Evolutionary conservation across 1,140 invertebrate genomes (phyloP).

Genomic region (Aphaenogaster rudis): DNA sequence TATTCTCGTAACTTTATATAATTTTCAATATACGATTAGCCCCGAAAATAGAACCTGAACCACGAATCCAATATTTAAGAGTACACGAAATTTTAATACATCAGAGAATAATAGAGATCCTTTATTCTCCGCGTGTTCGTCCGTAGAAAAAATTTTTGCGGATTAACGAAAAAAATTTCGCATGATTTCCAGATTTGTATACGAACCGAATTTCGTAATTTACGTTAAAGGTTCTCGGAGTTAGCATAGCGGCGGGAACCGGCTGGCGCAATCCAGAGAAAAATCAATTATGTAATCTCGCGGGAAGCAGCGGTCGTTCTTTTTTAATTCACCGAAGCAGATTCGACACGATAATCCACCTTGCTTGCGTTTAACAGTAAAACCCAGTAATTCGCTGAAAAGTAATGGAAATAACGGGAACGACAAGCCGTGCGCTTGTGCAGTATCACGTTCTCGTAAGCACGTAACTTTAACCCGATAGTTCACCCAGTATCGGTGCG

Average conservation of each 20-base stretch:
- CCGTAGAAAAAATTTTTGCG: background rate
- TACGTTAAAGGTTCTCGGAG: slow-evolving; percentile 38
- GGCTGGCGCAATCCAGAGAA: slow-evolving; percentile 40
- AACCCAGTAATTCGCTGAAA: slow-evolving; percentile 43
- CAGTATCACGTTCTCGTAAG: slow-evolving; percentile 29
- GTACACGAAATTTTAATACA: background rate
- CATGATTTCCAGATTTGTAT: background rate
- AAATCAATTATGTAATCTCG: slow-evolving; percentile 62
- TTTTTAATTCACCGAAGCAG: slow-evolving; percentile 35
- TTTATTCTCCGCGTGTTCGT: background rate
- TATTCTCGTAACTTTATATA: background rate
- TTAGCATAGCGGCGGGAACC: slow-evolving; percentile 8
- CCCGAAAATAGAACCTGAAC: background rate
- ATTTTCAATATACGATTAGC: background rate
- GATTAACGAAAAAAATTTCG: slow-evolving; percentile 34
- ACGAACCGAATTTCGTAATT: slow-evolving; percentile 40
- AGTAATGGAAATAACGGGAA: slow-evolving; percentile 27
- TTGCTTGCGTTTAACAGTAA: slow-evolving; percentile 33
- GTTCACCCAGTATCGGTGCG: slow-evolving; percentile 6
- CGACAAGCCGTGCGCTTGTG: background rate
- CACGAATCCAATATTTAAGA: background rate
- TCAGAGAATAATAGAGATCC: background rate
- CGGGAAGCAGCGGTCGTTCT: slow-evolving; percentile 11
- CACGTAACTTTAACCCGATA: slow-evolving; percentile 46
- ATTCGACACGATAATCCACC: slow-evolving; percentile 42